A percentile compares a stretch with the other conserved stretches of the same genome.
Evolutionary conservation across 2,113 vertebrate genomes (phyloP).

Genomic region (Himantopus leucocephalus): DNA sequence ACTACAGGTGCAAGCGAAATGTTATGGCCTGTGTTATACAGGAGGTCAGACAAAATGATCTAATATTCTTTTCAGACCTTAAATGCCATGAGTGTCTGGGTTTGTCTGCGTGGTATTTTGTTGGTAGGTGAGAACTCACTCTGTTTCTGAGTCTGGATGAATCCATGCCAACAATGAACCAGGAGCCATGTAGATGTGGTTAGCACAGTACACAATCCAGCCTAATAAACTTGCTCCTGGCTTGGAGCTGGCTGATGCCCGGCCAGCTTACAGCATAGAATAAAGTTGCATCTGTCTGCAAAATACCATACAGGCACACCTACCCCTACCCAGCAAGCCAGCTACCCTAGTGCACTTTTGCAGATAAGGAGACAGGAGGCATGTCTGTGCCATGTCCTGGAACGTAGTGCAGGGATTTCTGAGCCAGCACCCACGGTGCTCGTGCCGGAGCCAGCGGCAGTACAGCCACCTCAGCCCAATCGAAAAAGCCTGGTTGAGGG

Average conservation of each 20-base stretch:
- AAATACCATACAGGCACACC: background rate
- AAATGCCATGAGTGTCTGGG: background rate
- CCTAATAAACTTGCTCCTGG: background rate
- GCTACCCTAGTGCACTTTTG: background rate
- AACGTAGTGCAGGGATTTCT: accelerated
- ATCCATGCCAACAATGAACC: background rate
- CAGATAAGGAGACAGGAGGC: background rate
- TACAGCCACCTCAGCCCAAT: background rate
- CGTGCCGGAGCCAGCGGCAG: accelerated
- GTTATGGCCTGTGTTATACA: background rate
- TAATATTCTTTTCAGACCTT: constrained; percentile 19
- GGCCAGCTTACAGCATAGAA: background rate
- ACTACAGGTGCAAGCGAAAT: constrained; percentile 4
- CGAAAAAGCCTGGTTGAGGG: background rate
- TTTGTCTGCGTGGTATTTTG: background rate
- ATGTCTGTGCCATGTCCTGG: background rate
- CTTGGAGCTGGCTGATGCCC: background rate
- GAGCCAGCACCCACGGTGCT: accelerated
- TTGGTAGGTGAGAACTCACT: background rate
- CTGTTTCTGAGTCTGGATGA: background rate
- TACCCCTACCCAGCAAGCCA: background rate
- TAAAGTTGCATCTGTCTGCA: background rate
- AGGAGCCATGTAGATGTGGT: background rate
- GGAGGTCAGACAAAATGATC: constrained; percentile 34
- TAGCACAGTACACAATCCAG: background rate